Base-by-base conservation (phyloP, 1,140 invertebrate genomes). In the Ladona fulva region DNA sequence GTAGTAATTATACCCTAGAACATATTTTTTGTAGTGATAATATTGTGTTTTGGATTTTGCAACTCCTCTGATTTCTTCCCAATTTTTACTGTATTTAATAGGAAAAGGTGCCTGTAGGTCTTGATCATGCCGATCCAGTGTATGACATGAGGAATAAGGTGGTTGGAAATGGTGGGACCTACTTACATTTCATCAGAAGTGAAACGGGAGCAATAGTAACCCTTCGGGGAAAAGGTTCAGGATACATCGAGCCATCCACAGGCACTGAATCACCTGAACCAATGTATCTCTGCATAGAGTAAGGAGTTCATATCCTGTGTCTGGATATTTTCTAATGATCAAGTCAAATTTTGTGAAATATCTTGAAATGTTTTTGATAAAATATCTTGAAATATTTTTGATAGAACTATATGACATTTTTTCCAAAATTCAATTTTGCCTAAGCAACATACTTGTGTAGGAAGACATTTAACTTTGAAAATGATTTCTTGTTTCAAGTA, bases 131-230 rank as follows among this genome's bases (percentile, higher is more conserved):
- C 75, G 91, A 92, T 42, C 88, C 90, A 81, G 88, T 88, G 79
- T 94, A 94, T 85, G 90, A 93, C 83, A 89, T 93, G 78, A 89
- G 91, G 83, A 89, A 89, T 77, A 91, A 93, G 81, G 89, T 94
- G 79, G 84, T 93, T 80, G 92, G 92, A 75, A 79, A 82, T 81
- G 88, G 91, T 84, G 91, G 91, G 29, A 89, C 91, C 42, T 94
- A 92, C 85, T 87, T 94, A 79, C 88, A 93, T 79, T 94, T 93
- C 79, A 94, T 95, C 80, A 86, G 90, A 79, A 89, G 88, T 52
- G 92, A 94, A 85, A 94, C 92, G 25, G 92, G 92, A 78, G 91
- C 91, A 7, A 90, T 89, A 80, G 91, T 93, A 22, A 91, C 91
- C 0, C 85, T 94, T 75, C 87, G 92, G 82, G 92, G 91, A 74